A percentile compares a stretch with the other conserved stretches of the same genome.
These are phyloP conservation scores for Clavelina lepadiformis DNA, from an alignment of 23 tunicate species.

Conservation along the genomic window DNA sequence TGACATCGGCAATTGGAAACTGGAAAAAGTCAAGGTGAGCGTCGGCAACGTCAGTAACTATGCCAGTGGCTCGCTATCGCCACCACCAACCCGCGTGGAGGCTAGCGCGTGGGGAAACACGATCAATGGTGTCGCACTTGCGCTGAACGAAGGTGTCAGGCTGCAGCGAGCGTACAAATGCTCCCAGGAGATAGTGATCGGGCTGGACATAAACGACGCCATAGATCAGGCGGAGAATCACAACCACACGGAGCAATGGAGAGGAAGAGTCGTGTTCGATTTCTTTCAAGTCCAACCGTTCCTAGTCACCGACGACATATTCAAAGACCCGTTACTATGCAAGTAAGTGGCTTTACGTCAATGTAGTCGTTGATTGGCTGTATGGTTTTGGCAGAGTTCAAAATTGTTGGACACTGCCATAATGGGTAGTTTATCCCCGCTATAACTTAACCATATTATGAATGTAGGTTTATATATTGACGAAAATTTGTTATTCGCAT, in stretches of 20 bases:
- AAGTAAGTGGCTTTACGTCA: no score
- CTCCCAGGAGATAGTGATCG: neutral
- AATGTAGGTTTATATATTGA: no score
- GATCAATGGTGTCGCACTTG: neutral
- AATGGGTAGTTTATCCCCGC: no score
- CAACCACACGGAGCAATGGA: constrained; percentile 12
- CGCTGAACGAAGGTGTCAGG: constrained; percentile 28
- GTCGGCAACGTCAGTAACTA: constrained; percentile 8
- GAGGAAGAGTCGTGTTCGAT: constrained; percentile 17
- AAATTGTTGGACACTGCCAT: no score
- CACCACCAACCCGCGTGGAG: neutral
- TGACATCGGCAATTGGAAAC: constrained; percentile 57
- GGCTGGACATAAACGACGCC: neutral
- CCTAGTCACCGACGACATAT: constrained; percentile 25
- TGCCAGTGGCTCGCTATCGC: no score
- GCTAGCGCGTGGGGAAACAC: neutral
- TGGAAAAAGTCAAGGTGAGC: constrained; percentile 10
- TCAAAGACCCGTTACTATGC: constrained; percentile 74
- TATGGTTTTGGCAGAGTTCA: no score
- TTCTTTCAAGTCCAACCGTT: constrained; percentile 64
- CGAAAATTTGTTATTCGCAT: no score
- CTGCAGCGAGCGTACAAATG: constrained; percentile 48
- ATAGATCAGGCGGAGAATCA: neutral
- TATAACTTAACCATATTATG: no score
- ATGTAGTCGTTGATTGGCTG: neutral